Conservation (phyloP, 2,888 invertebrate species). For the Himalopsyche japonica region DNA sequence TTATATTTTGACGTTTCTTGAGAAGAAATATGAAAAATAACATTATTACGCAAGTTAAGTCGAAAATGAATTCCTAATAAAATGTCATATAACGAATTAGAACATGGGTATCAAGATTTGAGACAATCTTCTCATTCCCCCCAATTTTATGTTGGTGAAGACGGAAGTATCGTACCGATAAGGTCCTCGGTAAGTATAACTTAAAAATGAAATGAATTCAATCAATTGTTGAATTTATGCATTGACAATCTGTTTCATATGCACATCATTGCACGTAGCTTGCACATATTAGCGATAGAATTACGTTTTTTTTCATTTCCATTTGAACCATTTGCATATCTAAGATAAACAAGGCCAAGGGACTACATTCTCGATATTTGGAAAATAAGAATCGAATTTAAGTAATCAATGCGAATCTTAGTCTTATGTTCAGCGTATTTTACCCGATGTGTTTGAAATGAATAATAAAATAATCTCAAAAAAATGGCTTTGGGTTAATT, state of each 20-base stretch:
- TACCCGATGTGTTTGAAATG: no score
- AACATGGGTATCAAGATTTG: constrained; percentile 89
- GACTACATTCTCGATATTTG: not conserved
- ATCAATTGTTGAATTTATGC: constrained; percentile 12
- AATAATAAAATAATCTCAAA: no score
- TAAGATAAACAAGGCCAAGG: not conserved
- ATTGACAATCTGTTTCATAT: not conserved
- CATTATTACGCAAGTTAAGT: constrained; percentile 1
- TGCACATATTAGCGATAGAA: not conserved
- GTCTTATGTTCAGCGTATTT: no score
- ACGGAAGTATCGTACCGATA: constrained; percentile 65
- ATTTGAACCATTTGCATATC: not conserved
- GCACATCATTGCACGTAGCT: not conserved
- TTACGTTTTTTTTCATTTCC: not conserved
- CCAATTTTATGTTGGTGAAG: constrained; percentile 74
- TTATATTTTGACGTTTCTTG: constrained; percentile 1
- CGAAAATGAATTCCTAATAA: constrained; percentile 41
- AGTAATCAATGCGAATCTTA: no score
- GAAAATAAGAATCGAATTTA: not conserved
- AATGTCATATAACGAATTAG: constrained; percentile 92
- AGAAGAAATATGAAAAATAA: not conserved
- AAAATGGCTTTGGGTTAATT: no score
- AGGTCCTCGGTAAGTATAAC: constrained; percentile 61
- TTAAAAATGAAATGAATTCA: constrained; percentile 37
- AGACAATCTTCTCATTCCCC: constrained; percentile 69